phyloP scores from a whole-genome alignment of 2,113 vertebrate genomes.

The Xenopus laevis region DNA sequence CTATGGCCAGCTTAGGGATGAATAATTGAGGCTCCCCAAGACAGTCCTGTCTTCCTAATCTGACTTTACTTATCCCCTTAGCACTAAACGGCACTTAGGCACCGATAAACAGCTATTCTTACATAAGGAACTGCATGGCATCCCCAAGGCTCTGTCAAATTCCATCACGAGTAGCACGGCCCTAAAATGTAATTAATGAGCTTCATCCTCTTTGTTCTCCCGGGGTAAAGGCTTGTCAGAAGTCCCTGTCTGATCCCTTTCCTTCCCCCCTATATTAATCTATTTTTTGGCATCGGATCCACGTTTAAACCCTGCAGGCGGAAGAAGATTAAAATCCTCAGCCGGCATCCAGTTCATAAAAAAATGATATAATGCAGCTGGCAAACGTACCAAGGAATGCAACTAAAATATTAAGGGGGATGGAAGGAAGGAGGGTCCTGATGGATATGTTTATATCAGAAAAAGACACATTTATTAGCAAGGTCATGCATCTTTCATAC shows the following conservation, averaged over 20 bases:
- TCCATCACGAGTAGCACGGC: too few species aligned
- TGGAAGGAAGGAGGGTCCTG: neutral
- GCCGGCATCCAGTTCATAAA: neutral
- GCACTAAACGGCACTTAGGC: too few species aligned
- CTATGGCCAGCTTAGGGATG: too few species aligned
- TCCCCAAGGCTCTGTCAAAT: too few species aligned
- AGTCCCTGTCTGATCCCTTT: neutral
- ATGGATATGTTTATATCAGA: too few species aligned
- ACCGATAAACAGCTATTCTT: too few species aligned
- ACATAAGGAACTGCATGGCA: too few species aligned
- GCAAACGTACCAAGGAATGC: neutral
- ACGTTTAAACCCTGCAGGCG: neutral
- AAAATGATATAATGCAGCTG: neutral
- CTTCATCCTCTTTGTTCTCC: neutral
- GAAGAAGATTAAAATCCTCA: conserved; percentile 25
- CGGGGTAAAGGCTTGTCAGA: neutral
- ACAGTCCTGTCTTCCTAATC: too few species aligned
- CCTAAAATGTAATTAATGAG: neutral
- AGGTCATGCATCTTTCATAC: too few species aligned
- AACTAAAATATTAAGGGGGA: neutral
- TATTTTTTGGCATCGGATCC: conserved; percentile 4
- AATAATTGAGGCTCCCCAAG: too few species aligned
- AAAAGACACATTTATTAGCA: too few species aligned
- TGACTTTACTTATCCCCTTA: too few species aligned
- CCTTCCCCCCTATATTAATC: neutral